Evolutionary conservation across 2,113 vertebrate species (phyloP).

Genomic region (Athene noctua): DNA sequence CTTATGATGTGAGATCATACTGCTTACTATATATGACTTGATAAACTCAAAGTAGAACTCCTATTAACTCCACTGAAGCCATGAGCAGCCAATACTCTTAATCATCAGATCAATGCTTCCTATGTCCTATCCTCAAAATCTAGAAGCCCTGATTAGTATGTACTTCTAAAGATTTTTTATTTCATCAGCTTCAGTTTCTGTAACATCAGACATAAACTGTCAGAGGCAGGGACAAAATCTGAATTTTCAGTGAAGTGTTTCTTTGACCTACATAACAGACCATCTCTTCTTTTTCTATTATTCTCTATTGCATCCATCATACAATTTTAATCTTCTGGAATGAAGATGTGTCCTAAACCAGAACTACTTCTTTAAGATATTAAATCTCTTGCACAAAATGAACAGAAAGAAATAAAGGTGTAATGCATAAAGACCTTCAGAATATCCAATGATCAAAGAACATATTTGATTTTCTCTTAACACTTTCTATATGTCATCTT

Average conservation of each 20-base stretch:
- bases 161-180: neutral
- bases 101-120: neutral
- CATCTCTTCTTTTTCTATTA: neutral
- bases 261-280: neutral
- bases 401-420: neutral
- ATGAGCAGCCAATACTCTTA: neutral
- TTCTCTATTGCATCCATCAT: neutral
- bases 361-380: neutral
- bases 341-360: neutral
- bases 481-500: neutral
- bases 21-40: neutral
- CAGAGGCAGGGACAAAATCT: neutral
- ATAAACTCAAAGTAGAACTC: neutral
- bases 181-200: neutral
- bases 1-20: neutral
- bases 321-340: neutral
- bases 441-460: neutral
- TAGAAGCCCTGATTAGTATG: neutral
- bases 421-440: neutral
- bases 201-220: neutral
- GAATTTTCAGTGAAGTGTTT: neutral
- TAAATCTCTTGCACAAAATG: neutral
- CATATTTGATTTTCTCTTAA: neutral
- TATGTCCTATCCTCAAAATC: neutral
- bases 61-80: neutral